These are phyloP conservation scores for Epizoanthus rinbou DNA, from an alignment of 92 coral and sea anemone species.

Conservation along the genomic window DNA sequence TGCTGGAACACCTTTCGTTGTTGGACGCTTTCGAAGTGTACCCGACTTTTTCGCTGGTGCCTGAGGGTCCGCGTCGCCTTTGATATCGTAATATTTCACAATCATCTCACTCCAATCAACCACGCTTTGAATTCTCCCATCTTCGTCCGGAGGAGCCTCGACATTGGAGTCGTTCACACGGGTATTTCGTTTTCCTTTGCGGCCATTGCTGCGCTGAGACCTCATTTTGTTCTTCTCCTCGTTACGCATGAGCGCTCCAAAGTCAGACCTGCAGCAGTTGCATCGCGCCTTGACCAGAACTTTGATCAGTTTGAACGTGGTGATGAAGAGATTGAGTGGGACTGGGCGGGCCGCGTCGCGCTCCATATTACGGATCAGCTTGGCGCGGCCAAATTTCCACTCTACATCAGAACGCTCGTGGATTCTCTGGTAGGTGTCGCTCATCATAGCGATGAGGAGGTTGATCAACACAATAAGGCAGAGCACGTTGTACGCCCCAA, in stretches of 20 bases:
- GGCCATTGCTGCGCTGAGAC: background rate
- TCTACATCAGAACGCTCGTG: conserved; percentile 90
- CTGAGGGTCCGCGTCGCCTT: conserved; percentile 53
- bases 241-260: conserved; percentile 65
- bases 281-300: conserved; percentile 72
- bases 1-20: conserved; percentile 7
- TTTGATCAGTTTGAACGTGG: conserved; percentile 62
- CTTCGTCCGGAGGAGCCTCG: conserved; percentile 46
- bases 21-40: conserved; percentile 23
- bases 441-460: conserved; percentile 97
- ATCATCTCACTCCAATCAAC: conserved; percentile 82
- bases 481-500: conserved; percentile 86
- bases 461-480: conserved; percentile 86
- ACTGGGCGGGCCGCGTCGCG: conserved; percentile 85
- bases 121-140: conserved; percentile 66
- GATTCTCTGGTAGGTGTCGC: conserved; percentile 94
- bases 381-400: conserved; percentile 98
- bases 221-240: conserved; percentile 43
- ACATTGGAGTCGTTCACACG: conserved; percentile 40
- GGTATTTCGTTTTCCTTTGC: conserved; percentile 10
- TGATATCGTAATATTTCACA: conserved; percentile 73
- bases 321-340: conserved; percentile 85
- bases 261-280: conserved; percentile 75
- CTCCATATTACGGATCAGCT: conserved; percentile 93
- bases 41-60: conserved; percentile 34